Evolutionary conservation across 2,113 vertebrate species (phyloP).

Genomic region (Reinhardtius hippoglossoides): DNA sequence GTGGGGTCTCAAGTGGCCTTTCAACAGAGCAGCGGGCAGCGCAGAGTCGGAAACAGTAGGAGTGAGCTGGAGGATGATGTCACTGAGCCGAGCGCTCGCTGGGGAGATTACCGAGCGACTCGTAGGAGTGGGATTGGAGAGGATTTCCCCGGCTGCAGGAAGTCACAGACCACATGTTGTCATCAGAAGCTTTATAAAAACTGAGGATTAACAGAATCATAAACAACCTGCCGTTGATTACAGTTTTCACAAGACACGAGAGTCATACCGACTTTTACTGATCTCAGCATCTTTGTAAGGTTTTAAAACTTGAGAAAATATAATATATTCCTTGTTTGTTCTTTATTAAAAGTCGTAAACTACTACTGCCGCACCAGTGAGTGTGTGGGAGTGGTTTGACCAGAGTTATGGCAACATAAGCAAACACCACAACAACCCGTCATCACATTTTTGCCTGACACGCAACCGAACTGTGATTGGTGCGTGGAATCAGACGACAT

Average conservation of each 20-base stretch:
- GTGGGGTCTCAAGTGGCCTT: constrained; percentile 10
- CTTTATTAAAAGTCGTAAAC: too few species aligned
- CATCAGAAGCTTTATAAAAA: background rate
- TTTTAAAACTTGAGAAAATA: too few species aligned
- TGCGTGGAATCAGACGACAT: background rate
- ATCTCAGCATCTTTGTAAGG: too few species aligned
- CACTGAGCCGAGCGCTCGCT: constrained; percentile 15
- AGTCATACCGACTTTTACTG: too few species aligned
- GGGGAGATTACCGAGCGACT: constrained; percentile 35
- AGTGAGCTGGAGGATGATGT: constrained; percentile 40
- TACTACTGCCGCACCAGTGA: background rate
- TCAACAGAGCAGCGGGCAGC: constrained; percentile 17
- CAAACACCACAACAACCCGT: background rate
- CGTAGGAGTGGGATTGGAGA: constrained; percentile 17
- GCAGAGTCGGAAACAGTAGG: constrained; percentile 31
- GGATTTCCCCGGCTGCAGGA: constrained; percentile 28
- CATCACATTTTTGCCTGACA: background rate
- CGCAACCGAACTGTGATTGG: background rate
- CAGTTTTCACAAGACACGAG: background rate
- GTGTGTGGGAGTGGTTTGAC: background rate
- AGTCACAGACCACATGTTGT: constrained; percentile 8
- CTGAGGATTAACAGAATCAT: background rate
- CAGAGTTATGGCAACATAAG: background rate
- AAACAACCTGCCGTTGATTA: background rate
- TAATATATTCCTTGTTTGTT: too few species aligned